Percentiles rank a stretch among this genome's conserved stretches.
Conservation (phyloP, 2,113 vertebrate species). For the Tetrax tetrax region DNA sequence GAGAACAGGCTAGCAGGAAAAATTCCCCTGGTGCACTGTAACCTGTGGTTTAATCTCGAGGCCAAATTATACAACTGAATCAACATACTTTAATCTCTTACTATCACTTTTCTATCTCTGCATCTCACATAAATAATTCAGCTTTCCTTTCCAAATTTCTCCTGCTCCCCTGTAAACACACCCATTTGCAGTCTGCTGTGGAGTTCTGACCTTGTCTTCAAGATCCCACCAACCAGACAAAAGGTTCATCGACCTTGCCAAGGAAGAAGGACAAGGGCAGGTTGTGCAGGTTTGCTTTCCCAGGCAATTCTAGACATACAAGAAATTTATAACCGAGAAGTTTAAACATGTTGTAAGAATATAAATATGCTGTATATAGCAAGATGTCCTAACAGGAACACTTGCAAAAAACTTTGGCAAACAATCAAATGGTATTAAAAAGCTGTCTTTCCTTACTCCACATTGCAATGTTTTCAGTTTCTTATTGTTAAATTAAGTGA, state of each 20-base stretch:
- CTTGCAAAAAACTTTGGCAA: slow-evolving; percentile 22
- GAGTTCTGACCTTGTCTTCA: not conserved
- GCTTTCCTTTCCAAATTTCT: not conserved
- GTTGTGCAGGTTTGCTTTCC: slow-evolving; percentile 33
- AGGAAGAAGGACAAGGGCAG: not conserved
- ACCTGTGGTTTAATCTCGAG: not conserved
- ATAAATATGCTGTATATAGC: not conserved
- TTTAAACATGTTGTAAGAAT: slow-evolving; percentile 5
- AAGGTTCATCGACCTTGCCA: not conserved
- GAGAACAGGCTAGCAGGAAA: not conserved
- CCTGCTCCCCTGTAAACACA: not conserved
- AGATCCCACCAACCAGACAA: not conserved
- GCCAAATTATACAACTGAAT: slow-evolving; percentile 37
- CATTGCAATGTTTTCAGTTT: not conserved
- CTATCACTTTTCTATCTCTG: slow-evolving; percentile 11
- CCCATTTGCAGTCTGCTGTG: not conserved
- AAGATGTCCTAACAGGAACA: not conserved
- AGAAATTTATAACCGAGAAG: slow-evolving; percentile 32
- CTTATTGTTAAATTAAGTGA: not conserved
- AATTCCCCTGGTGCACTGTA: not conserved
- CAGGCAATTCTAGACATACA: not conserved
- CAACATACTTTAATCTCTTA: slow-evolving; percentile 28
- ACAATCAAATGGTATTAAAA: not conserved
- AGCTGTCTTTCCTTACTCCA: not conserved
- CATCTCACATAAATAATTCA: not conserved